Percentiles rank a stretch among this genome's conserved stretches.
These are phyloP conservation scores for Flabesymbios commensalis DNA, from an alignment of 2,888 invertebrate species.

Conservation along the genomic window DNA sequence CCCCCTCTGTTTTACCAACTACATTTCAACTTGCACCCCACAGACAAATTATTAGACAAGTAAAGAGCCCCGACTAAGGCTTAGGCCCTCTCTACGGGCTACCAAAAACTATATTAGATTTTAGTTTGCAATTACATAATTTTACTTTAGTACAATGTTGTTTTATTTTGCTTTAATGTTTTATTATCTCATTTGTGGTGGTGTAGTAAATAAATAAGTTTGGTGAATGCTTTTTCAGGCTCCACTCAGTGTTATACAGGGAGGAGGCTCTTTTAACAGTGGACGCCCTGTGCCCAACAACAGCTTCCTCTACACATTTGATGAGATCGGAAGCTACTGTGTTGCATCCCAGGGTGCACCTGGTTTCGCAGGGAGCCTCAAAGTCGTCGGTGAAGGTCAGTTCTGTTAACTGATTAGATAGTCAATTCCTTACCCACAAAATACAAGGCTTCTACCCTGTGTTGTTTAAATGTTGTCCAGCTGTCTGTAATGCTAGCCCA, in stretches of 20 bases:
- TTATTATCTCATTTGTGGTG: no score
- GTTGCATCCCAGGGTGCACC: constrained; percentile 60
- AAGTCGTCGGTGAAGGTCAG: constrained; percentile 49
- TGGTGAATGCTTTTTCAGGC: no score
- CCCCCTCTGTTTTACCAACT: no score
- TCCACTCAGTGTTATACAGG: constrained; percentile 55
- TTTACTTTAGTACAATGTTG: no score
- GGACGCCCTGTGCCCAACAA: constrained; percentile 54
- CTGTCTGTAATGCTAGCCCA: neutral
- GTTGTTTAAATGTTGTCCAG: neutral
- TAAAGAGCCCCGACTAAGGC: no score
- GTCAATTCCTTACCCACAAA: neutral
- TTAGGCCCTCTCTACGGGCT: no score
- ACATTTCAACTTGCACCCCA: no score
- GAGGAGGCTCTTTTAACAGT: constrained; percentile 58
- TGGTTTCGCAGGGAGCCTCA: constrained; percentile 52
- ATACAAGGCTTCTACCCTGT: neutral
- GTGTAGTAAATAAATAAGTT: no score
- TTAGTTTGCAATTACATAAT: no score
- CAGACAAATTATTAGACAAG: no score
- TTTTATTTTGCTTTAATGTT: no score
- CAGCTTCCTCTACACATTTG: constrained; percentile 61
- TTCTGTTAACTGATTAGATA: neutral
- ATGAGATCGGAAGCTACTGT: constrained; percentile 53
- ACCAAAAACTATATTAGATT: no score